These are phyloP conservation scores for Gymnothorax reevesii DNA, from an alignment of 2,797 vertebrate genomes.

Conservation along the genomic window DNA sequence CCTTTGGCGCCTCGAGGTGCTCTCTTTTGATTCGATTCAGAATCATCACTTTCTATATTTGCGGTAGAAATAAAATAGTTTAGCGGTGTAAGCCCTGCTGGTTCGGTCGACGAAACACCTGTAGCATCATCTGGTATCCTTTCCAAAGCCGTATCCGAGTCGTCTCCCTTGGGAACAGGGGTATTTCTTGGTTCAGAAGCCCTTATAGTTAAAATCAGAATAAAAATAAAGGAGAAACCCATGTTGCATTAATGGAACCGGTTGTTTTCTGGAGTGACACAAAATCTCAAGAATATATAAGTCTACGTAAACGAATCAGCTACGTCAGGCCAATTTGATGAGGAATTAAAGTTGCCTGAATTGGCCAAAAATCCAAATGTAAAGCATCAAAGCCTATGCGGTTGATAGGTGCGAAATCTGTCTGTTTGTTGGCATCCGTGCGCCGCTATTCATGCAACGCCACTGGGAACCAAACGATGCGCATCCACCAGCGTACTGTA, in stretches of 20 bases:
- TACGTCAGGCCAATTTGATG: not conserved
- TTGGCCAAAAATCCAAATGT: not conserved
- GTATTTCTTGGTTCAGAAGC: slow-evolving; percentile 11
- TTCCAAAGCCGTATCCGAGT: not conserved
- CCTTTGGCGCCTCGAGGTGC: slow-evolving; percentile 52
- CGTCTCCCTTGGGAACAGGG: slow-evolving; percentile 12
- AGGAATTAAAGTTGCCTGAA: not conserved
- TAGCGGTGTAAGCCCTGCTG: slow-evolving; percentile 2
- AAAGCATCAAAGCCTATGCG: not conserved
- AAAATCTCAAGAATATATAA: not conserved
- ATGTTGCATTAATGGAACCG: slow-evolving; percentile 16
- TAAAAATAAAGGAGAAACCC: not conserved
- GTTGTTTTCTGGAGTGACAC: not conserved
- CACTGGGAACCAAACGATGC: slow-evolving; percentile 13
- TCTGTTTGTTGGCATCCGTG: slow-evolving; percentile 17
- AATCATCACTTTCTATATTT: slow-evolving; percentile 20
- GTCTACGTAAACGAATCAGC: not conserved
- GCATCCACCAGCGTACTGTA: slow-evolving; percentile 44
- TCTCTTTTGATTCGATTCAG: slow-evolving; percentile 39
- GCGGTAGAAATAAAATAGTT: slow-evolving; percentile 5
- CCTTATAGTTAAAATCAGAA: slow-evolving; percentile 25
- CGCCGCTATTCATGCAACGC: slow-evolving; percentile 42
- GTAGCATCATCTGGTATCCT: slow-evolving; percentile 26
- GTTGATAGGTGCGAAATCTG: not conserved
- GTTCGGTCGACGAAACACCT: not conserved